Base-by-base conservation (phyloP, 1,140 invertebrate genomes). In the Stegodyphus mimosarum region DNA sequence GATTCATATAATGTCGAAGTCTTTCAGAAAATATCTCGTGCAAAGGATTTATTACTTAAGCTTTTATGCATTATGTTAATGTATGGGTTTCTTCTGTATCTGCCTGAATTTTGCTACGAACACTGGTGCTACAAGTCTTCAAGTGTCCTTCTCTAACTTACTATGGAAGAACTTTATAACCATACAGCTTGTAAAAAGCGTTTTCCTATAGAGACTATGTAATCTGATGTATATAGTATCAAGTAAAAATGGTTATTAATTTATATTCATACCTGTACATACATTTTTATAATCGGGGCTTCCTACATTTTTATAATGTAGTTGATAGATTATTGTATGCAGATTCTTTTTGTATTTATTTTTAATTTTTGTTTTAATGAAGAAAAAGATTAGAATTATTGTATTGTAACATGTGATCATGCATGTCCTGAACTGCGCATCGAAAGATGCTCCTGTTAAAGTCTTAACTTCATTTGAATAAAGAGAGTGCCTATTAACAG, bases 211-310 rank as follows among this genome's bases (percentile, higher is more conserved):
- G 6, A 18, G 33, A 52, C 15, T 15, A 50, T 50, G 69, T 11
- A 71, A 49, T 3, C 10, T 52, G n/a, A 15, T 73, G 33, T 13
- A 73, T 73, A 73, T 66, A 66, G 64, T 6, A n/a, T 11, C 7
- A 17, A 51, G 53, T 53, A 10, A 17, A 13, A 53, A 73, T 53
- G 18, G n/a, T n/a, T 9, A 73, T 73, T 73, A 52, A 73, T 73
- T n/a, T 53, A 66, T 52, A 49, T 49, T 10, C 7, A n/a, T n/a
- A n/a, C 6, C 9, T 81, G 78, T 81, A 81, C 78, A 72, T 81
- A 81, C 17, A 13, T 60, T 73, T 74, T 83, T 83, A 15, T 74
- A 83, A 66, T 18, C 15, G 53, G 80, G 80, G 80, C 80, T 83
- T 83, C 80, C 80, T 83, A 49, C 48, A 51, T 2, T 73, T 83